phyloP scores from a whole-genome alignment of 2,113 vertebrate genomes.

The Athene noctua region DNA sequence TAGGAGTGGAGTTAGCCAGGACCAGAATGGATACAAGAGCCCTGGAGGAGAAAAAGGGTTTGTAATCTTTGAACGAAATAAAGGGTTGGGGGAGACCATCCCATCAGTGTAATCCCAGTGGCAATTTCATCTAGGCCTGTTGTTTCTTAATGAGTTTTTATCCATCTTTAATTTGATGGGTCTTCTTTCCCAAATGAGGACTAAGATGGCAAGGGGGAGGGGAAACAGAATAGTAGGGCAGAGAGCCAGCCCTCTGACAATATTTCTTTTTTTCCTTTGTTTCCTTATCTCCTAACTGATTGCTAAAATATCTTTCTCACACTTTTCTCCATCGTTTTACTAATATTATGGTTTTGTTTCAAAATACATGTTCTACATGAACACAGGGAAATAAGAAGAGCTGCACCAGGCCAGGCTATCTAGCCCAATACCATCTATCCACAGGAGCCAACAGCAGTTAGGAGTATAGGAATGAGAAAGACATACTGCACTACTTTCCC shows the following conservation, averaged over 20 bases:
- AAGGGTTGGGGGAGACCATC: neutral
- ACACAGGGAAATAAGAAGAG: neutral
- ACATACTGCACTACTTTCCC: neutral
- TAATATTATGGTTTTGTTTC: neutral
- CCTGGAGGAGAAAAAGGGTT: neutral
- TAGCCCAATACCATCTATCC: neutral
- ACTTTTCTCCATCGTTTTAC: neutral
- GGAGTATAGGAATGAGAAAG: neutral
- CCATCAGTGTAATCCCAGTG: neutral
- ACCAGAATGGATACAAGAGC: neutral
- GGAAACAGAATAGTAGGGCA: neutral
- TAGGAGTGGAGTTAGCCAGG: neutral
- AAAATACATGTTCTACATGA: neutral
- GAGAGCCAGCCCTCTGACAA: neutral
- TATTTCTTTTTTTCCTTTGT: neutral
- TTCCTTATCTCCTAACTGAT: neutral
- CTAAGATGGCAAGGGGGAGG: neutral
- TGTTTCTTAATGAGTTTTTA: constrained; percentile 55
- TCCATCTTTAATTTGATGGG: constrained; percentile 30
- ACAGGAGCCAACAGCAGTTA: neutral
- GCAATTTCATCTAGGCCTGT: constrained; percentile 10
- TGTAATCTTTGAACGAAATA: neutral
- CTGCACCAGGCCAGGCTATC: neutral
- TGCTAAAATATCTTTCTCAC: neutral
- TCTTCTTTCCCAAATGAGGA: constrained; percentile 16